Percentiles rank a stretch among this genome's conserved stretches.
phyloP scores from a whole-genome alignment of 2,888 invertebrate genomes.

The Campoplex capitator region DNA sequence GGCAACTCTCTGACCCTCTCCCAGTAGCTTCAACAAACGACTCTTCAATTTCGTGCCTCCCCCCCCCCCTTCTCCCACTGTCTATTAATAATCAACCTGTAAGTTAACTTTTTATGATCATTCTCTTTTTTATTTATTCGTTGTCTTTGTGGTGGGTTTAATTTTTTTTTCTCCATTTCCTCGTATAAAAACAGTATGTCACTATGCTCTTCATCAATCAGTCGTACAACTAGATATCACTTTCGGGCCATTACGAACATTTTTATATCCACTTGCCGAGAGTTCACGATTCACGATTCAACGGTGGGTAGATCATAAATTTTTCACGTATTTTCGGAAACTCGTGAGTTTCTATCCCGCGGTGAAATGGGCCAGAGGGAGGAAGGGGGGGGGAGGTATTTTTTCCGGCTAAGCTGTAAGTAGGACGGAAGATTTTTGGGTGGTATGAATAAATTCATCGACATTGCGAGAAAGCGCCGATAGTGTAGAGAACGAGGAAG shows the following conservation, averaged over 20 bases:
- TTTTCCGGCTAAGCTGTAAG: constrained; percentile 66
- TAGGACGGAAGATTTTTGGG: constrained; percentile 71
- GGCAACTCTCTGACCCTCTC: constrained; percentile 29
- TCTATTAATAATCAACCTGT: constrained; percentile 20
- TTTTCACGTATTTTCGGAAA: constrained; percentile 63
- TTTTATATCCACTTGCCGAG: constrained; percentile 47
- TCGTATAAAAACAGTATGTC: constrained; percentile 22
- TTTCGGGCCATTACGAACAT: constrained; percentile 55
- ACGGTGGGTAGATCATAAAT: constrained; percentile 54
- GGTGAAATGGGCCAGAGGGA: constrained; percentile 18
- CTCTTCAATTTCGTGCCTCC: constrained; percentile 6
- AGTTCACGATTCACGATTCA: constrained; percentile 54
- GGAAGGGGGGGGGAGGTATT: background rate
- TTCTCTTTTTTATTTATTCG: constrained; percentile 44
- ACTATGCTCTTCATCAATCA: constrained; percentile 51
- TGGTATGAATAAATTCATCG: constrained; percentile 82
- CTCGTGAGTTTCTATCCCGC: constrained; percentile 42
- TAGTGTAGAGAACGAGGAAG: constrained; percentile 36
- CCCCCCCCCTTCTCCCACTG: background rate
- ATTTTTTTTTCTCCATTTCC: background rate
- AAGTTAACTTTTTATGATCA: constrained; percentile 13
- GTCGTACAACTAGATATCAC: constrained; percentile 50
- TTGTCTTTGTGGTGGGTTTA: constrained; percentile 5
- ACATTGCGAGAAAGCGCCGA: constrained; percentile 71
- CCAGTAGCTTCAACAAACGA: constrained; percentile 22